phyloP scores from a whole-genome alignment of 2,797 vertebrate species.

The Anniella stebbinsi region DNA sequence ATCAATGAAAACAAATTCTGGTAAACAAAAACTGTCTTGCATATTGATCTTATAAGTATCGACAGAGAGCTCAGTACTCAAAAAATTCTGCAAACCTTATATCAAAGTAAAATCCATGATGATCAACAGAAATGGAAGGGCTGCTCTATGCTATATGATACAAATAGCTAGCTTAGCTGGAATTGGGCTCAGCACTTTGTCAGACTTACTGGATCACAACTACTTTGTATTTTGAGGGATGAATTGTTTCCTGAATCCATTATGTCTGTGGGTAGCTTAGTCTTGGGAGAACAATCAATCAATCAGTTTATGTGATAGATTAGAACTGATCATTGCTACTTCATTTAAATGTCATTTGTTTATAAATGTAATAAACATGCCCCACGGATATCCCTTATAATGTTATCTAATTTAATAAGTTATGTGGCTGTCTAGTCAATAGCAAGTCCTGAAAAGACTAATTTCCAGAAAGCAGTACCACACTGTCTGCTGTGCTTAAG shows the following conservation, averaged over 20 bases:
- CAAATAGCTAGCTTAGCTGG: not conserved
- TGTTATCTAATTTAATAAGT: slow-evolving; percentile 17
- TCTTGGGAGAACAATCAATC: slow-evolving; percentile 50
- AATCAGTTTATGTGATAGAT: slow-evolving; percentile 9
- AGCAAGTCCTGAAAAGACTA: slow-evolving; percentile 12
- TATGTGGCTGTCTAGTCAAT: not conserved
- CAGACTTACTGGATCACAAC: slow-evolving; percentile 27
- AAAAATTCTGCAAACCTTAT: not conserved
- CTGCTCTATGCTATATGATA: not conserved
- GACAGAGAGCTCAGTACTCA: not conserved
- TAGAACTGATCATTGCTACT: not conserved
- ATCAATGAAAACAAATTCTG: not conserved
- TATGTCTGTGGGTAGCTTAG: not conserved
- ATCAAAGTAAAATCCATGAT: not conserved
- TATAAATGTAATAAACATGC: slow-evolving; percentile 29
- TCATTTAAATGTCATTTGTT: slow-evolving; percentile 29
- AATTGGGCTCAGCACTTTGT: not conserved
- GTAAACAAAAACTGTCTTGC: not conserved
- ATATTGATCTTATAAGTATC: not conserved
- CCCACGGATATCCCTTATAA: not conserved
- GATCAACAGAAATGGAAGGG: not conserved
- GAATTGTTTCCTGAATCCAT: slow-evolving; percentile 48
- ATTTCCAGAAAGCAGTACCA: too few species aligned
- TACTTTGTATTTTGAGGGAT: slow-evolving; percentile 10
- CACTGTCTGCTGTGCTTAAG: too few species aligned